Conservation (phyloP, 2,888 invertebrate genomes). For the Scrobipalpa atriplicella region DNA sequence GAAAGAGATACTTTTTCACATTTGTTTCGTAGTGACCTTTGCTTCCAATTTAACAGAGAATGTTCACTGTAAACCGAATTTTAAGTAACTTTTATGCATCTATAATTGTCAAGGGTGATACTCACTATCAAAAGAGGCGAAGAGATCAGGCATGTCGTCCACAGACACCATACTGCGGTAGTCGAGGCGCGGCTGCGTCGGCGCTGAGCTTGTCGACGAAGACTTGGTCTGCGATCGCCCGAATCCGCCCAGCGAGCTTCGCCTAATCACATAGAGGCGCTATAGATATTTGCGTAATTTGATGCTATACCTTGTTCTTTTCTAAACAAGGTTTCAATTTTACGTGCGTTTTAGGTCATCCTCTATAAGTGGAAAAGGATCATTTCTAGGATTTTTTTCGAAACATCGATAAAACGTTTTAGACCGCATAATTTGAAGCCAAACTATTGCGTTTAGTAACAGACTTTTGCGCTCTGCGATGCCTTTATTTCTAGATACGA, state of each 20-base stretch:
- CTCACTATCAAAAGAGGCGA: slow-evolving; percentile 97
- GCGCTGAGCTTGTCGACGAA: slow-evolving; percentile 82
- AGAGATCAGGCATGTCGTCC: slow-evolving; percentile 97
- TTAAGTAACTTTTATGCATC: too few relatives aligned
- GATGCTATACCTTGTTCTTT: background rate
- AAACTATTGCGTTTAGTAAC: too few relatives aligned
- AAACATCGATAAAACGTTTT: too few relatives aligned
- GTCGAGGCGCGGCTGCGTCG: slow-evolving; percentile 89
- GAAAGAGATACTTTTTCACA: too few relatives aligned
- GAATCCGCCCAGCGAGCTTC: slow-evolving; percentile 93
- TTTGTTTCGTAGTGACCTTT: too few relatives aligned
- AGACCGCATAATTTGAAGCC: too few relatives aligned
- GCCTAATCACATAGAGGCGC: slow-evolving; percentile 76
- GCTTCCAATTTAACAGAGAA: too few relatives aligned
- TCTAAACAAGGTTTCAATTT: background rate
- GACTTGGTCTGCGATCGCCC: slow-evolving; percentile 88
- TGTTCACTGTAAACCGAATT: too few relatives aligned
- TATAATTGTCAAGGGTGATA: slow-evolving; percentile 43
- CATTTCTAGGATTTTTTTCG: too few relatives aligned
- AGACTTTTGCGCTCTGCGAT: too few relatives aligned
- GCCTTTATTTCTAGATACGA: too few relatives aligned
- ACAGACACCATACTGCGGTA: slow-evolving; percentile 97
- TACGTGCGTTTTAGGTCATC: background rate
- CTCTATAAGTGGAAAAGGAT: too few relatives aligned
- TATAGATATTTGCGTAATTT: slow-evolving; percentile 1